A percentile compares a stretch with the other conserved stretches of the same genome.
Conservation (phyloP, 2,888 invertebrate genomes). For the Lomographa bimaculata region DNA sequence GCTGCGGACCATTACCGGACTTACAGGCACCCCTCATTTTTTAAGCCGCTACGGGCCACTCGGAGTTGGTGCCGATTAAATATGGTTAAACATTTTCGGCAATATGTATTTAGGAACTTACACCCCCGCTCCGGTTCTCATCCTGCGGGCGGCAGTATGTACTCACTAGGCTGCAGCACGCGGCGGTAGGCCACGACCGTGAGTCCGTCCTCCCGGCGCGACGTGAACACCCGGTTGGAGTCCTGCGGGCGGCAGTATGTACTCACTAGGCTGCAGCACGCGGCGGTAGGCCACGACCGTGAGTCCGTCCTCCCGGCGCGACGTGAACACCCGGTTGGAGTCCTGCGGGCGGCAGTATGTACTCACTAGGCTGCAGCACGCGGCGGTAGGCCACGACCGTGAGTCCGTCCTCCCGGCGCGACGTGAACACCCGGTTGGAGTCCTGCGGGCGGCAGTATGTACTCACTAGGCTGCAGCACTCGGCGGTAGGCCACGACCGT, state of each 20-base stretch:
- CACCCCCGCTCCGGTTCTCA: too few species aligned
- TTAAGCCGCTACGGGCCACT: too few species aligned
- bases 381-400: conserved; percentile 91
- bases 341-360: background rate
- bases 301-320: conserved; percentile 88
- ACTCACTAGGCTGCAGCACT: conserved; percentile 87
- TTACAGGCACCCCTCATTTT: too few species aligned
- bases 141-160: background rate
- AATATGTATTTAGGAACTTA: too few species aligned
- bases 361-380: conserved; percentile 87
- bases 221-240: conserved; percentile 89
- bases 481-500: conserved; percentile 91
- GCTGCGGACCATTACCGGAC: too few species aligned
- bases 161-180: conserved; percentile 87
- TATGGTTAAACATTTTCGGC: too few species aligned
- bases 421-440: conserved; percentile 83
- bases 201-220: conserved; percentile 88
- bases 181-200: conserved; percentile 91
- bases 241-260: background rate
- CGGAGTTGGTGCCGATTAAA: background rate
- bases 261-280: conserved; percentile 87
- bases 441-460: background rate
- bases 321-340: conserved; percentile 83
- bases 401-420: conserved; percentile 88
- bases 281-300: conserved; percentile 91